Percentiles rank a stretch among this genome's conserved stretches.
phyloP scores from a whole-genome alignment of 1,140 invertebrate genomes.

The Drosophila athabasca region DNA sequence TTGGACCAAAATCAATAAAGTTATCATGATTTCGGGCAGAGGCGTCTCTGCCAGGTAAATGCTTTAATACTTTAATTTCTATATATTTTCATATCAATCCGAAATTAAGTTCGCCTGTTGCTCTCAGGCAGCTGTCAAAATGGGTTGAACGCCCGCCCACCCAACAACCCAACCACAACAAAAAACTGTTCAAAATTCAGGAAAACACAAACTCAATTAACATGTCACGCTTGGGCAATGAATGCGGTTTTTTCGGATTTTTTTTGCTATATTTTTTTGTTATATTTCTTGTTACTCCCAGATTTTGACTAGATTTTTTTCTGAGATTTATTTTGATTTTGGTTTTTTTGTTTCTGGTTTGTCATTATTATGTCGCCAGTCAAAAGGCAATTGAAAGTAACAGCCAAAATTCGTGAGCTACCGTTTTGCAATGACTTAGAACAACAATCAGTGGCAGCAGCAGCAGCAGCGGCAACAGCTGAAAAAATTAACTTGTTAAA shows the following conservation, averaged over 20 bases:
- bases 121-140: conserved; percentile 55
- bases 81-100: conserved; percentile 56
- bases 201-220: conserved; percentile 70
- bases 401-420: conserved; percentile 73
- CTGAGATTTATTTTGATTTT: conserved; percentile 18
- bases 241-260: conserved; percentile 69
- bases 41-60: conserved; percentile 48
- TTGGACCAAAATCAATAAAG: conserved; percentile 77
- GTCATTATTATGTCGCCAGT: conserved; percentile 79
- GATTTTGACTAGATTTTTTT: too few relatives aligned
- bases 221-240: conserved; percentile 75
- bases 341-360: conserved; percentile 40
- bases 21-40: conserved; percentile 70
- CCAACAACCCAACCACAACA: conserved; percentile 8
- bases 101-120: conserved; percentile 47
- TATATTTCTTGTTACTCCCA: conserved; percentile 13
- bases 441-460: conserved; percentile 7
- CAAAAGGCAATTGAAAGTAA: conserved; percentile 75
- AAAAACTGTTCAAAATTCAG: conserved; percentile 43
- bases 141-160: conserved; percentile 71
- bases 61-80: conserved; percentile 60
- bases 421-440: conserved; percentile 69
- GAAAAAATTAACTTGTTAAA: conserved; percentile 80
- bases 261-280: background rate
- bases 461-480: conserved; percentile 13